Evolutionary conservation across 1,140 invertebrate species (phyloP).

Genomic region (Drosophila subobscura): DNA sequence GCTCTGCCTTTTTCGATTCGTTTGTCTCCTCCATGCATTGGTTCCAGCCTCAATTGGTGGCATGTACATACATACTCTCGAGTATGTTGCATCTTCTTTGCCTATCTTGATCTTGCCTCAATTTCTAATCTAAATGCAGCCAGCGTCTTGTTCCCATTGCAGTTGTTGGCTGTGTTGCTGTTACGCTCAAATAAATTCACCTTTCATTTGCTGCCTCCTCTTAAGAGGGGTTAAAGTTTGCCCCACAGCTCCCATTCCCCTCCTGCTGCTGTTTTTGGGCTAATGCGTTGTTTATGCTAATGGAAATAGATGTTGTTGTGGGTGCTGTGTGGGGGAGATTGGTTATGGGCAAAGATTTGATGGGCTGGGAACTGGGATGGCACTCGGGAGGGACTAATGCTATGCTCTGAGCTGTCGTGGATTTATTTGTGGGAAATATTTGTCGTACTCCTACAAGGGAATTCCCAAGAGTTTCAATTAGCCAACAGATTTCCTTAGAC

Average conservation of each 20-base stretch:
- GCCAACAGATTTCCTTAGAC: background rate
- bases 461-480: background rate
- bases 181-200: slow-evolving; percentile 48
- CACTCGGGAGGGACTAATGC: too few species aligned
- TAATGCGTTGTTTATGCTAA: slow-evolving; percentile 59
- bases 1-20: slow-evolving; percentile 11
- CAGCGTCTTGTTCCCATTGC: slow-evolving; percentile 52
- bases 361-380: slow-evolving; percentile 28
- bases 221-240: slow-evolving; percentile 27
- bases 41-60: slow-evolving; percentile 27
- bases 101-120: slow-evolving; percentile 71
- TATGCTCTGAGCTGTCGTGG: background rate
- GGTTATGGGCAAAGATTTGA: slow-evolving; percentile 41
- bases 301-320: slow-evolving; percentile 23
- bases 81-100: slow-evolving; percentile 41
- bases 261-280: slow-evolving; percentile 33
- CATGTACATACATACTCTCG: background rate
- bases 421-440: slow-evolving; percentile 10
- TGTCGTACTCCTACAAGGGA: background rate
- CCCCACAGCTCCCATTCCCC: background rate
- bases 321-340: slow-evolving; percentile 38
- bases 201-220: slow-evolving; percentile 20
- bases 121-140: slow-evolving; percentile 52
- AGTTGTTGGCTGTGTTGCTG: slow-evolving; percentile 6
- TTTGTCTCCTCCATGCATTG: slow-evolving; percentile 20